phyloP scores from a whole-genome alignment of 2,888 invertebrate genomes.

The Gandaritis pyraliata region DNA sequence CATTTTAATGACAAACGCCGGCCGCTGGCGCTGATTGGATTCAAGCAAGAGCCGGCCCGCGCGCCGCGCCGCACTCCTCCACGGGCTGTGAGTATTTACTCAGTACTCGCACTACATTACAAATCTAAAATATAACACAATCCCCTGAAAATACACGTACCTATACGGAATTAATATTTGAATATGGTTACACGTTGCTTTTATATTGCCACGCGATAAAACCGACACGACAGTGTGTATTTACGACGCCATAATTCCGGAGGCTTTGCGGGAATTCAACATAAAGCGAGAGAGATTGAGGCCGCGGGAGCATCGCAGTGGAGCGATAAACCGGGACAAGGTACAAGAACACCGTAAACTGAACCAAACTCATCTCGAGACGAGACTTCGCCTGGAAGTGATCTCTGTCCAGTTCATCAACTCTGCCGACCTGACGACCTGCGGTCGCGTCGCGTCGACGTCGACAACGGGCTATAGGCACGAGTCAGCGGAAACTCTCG shows the following conservation, averaged over 20 bases:
- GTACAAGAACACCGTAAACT: slow-evolving; percentile 17
- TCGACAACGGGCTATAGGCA: no score
- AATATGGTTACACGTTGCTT: slow-evolving; percentile 26
- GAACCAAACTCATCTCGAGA: slow-evolving; percentile 14
- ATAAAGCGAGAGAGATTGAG: slow-evolving; percentile 23
- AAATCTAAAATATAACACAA: slow-evolving; percentile 4
- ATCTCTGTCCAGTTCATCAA: slow-evolving; percentile 3
- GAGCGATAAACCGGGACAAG: slow-evolving; percentile 23
- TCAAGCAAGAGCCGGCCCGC: slow-evolving; percentile 14
- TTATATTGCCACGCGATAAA: slow-evolving; percentile 28
- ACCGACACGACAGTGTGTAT: slow-evolving; percentile 23
- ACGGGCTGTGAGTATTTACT: slow-evolving; percentile 11
- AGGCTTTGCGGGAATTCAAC: slow-evolving; percentile 29
- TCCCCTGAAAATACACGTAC: slow-evolving; percentile 22
- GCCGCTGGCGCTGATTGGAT: slow-evolving; percentile 39
- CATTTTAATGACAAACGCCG: slow-evolving; percentile 53
- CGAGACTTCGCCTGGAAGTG: background rate
- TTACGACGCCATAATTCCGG: slow-evolving; percentile 30
- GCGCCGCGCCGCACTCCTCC: no score
- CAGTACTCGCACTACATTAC: slow-evolving; percentile 11
- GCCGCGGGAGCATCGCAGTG: slow-evolving; percentile 7
- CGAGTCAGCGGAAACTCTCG: background rate
- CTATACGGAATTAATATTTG: slow-evolving; percentile 33
- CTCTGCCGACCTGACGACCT: background rate
- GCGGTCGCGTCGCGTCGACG: background rate